Base-by-base conservation (phyloP, 2,888 invertebrate genomes). In the Xylota sylvarum region DNA sequence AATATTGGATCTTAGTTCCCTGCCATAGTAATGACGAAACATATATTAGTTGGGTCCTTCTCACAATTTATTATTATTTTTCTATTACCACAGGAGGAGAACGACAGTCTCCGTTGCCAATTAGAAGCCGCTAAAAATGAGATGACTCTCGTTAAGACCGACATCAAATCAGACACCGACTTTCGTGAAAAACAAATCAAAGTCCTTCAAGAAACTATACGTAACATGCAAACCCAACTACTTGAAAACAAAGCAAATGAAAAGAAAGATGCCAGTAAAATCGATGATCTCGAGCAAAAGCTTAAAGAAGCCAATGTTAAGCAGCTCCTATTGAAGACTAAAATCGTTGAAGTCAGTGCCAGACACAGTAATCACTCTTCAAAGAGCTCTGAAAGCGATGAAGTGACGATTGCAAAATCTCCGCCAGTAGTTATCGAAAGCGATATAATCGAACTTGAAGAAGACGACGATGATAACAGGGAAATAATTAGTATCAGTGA, bases 71-170 rank as follows among this genome's bases (percentile, higher is more conserved):
- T 37, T 37, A 37, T 10, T 37, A 9, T 37, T 10, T 35, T 35
- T 35, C 6, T 37, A 10, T 37, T 23, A 23, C 37, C 10, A 0
- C 80, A 96, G 94, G 96, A 97, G 85, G 98, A 98, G 91, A 98
- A 98, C 91, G 98, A 98, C 89, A 96, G 96, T 88, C 93, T 98
- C 35, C 95, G 96, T 83, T 98, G 98, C 92, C 97, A 98, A 93
- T 92, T 98, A 89, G 98, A 98, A 92, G 98, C 98, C 0, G 97
- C 97, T 91, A 97, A 97, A 92, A 98, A 98, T 92, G 98, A 98
- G 94, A 96, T 98, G 64, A 97, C 97, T 89, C 94, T 98, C 43
- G 94, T 98, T 27, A 97, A 97, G 90, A 94, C 95, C 30, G 98
- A 98, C 90, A 94, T 95, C 56, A 95, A 96, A 90, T 94, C 95